Conservation (phyloP, 2,888 invertebrate genomes). For the Tenthredo mesomela region DNA sequence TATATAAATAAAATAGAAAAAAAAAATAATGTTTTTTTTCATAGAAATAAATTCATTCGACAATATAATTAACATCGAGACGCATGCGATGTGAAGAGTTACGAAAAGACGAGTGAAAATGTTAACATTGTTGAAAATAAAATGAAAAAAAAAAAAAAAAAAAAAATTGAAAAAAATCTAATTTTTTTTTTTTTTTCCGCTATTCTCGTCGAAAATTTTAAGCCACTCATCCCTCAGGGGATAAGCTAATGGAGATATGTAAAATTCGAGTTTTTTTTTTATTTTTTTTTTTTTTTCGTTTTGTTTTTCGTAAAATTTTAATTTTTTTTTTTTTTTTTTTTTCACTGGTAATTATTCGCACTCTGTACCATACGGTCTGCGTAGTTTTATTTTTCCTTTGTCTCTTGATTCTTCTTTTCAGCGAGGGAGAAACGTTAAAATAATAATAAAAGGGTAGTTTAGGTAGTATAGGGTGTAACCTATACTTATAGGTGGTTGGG, state of each 20-base stretch:
- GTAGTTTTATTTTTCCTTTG: too few relatives aligned
- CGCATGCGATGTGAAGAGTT: too few relatives aligned
- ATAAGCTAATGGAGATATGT: slow-evolving; percentile 21
- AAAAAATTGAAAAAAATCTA: neutral
- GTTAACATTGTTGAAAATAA: neutral
- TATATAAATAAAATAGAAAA: too few relatives aligned
- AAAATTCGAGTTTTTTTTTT: neutral
- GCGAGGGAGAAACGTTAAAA: neutral
- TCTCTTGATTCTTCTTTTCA: neutral
- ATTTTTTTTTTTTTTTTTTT: neutral
- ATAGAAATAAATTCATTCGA: too few relatives aligned
- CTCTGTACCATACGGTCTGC: neutral
- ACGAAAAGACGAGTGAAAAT: too few relatives aligned
- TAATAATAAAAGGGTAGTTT: neutral
- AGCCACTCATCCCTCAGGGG: neutral
- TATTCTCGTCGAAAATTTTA: neutral
- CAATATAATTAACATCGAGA: too few relatives aligned
- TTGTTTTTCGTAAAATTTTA: neutral
- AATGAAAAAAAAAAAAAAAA: too few relatives aligned
- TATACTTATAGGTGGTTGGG: neutral
- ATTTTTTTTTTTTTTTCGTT: neutral
- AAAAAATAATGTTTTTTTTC: too few relatives aligned
- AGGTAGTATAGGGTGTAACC: neutral
- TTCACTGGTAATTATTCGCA: neutral
- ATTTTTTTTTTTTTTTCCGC: neutral